These are phyloP conservation scores for Mayetiola destructor DNA, from an alignment of 2,888 invertebrate species.

Conservation along the genomic window DNA sequence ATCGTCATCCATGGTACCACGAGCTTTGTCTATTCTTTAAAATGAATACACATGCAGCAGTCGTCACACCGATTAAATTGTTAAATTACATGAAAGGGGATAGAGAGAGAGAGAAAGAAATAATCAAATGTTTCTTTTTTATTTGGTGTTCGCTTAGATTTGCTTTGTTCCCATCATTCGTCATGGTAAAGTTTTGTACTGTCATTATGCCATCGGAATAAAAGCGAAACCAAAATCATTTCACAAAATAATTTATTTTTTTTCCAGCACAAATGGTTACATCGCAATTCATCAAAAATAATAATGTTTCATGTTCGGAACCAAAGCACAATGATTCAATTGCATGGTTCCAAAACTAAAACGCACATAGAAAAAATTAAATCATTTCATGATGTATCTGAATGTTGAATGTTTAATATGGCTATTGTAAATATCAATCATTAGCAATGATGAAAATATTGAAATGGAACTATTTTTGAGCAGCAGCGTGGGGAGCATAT, in stretches of 20 bases:
- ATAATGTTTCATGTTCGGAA: no score
- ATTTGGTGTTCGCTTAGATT: background rate
- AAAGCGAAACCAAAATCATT: background rate
- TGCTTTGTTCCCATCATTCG: no score
- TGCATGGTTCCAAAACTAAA: background rate
- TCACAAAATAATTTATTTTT: background rate
- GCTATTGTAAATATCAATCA: slow-evolving; percentile 12
- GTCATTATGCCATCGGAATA: background rate
- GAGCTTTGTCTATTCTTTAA: background rate
- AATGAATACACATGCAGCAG: background rate
- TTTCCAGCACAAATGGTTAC: background rate
- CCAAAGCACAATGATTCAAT: background rate
- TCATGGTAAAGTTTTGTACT: background rate
- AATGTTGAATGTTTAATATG: background rate
- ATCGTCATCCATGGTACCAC: background rate
- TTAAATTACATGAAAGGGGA: slow-evolving; percentile 1
- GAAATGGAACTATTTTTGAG: no score
- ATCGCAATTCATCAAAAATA: background rate
- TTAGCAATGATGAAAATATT: background rate
- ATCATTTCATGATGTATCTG: background rate
- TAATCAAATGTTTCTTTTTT: background rate
- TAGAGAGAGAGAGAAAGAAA: no score
- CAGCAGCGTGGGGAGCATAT: no score
- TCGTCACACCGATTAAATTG: slow-evolving; percentile 12
- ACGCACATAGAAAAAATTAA: background rate